These are phyloP conservation scores for Atta texana DNA, from an alignment of 1,140 invertebrate species.

Conservation along the genomic window DNA sequence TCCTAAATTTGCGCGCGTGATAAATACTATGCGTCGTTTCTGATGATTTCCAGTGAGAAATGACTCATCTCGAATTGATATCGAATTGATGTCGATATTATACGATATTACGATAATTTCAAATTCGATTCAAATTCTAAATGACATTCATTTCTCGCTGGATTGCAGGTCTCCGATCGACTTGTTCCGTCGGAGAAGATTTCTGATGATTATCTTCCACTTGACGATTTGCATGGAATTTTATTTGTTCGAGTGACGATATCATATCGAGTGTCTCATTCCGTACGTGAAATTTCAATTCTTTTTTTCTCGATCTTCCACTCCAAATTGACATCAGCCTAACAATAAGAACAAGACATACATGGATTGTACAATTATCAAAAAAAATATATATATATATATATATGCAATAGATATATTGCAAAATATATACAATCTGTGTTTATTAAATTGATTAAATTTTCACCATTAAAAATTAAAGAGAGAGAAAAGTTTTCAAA, in stretches of 20 bases:
- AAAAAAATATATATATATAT: too few relatives aligned
- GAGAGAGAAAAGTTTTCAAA: not conserved
- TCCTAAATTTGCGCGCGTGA: conserved; percentile 11
- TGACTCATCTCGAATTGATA: too few relatives aligned
- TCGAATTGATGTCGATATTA: too few relatives aligned
- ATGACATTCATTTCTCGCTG: too few relatives aligned
- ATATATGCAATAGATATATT: not conserved
- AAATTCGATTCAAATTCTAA: too few relatives aligned
- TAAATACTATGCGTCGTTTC: conserved; percentile 36
- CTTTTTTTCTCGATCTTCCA: conserved; percentile 1
- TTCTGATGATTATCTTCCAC: conserved; percentile 22
- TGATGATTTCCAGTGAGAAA: conserved; percentile 7
- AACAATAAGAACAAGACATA: conserved; percentile 10
- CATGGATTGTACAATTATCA: not conserved
- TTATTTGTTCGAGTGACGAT: not conserved
- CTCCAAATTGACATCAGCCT: not conserved
- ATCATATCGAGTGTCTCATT: not conserved
- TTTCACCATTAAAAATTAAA: not conserved
- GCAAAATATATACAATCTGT: not conserved
- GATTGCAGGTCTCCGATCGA: not conserved
- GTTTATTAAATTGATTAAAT: not conserved
- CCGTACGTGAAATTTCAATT: not conserved
- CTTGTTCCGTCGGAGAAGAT: conserved; percentile 25
- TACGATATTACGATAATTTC: too few relatives aligned
- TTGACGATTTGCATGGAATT: not conserved